Evolutionary conservation across 2,888 invertebrate genomes (phyloP).

Genomic region (Tyria jacobaeae): DNA sequence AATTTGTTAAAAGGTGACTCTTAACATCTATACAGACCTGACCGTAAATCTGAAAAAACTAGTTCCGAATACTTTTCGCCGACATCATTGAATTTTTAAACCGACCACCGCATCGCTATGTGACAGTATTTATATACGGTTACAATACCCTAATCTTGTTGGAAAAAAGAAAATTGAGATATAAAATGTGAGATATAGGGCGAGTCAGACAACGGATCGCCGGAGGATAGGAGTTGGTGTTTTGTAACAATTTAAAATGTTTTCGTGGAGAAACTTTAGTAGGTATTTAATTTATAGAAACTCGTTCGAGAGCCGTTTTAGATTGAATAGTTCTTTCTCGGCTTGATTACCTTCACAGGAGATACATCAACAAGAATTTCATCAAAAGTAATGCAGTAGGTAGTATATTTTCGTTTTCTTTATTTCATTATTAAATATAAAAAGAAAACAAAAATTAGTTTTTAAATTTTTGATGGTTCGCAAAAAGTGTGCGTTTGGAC

Average conservation of each 20-base stretch:
- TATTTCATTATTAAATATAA: too few species aligned
- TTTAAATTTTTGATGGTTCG: too few species aligned
- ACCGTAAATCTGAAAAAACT: not conserved
- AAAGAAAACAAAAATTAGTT: too few species aligned
- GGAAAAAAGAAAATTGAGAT: constrained; percentile 71
- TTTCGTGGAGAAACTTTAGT: constrained; percentile 45
- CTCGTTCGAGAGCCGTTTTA: constrained; percentile 26
- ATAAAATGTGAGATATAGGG: constrained; percentile 69
- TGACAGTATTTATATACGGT: constrained; percentile 35
- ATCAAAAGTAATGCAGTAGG: too few species aligned
- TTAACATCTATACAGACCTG: not conserved
- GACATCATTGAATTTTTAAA: constrained; percentile 40
- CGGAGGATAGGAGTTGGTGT: constrained; percentile 46
- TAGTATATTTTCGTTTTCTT: too few species aligned
- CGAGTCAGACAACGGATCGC: constrained; percentile 42
- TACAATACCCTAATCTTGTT: constrained; percentile 39
- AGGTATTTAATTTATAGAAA: constrained; percentile 47
- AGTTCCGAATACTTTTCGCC: constrained; percentile 1
- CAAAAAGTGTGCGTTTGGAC: too few species aligned
- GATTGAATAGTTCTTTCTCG: constrained; percentile 12
- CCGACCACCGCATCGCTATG: constrained; percentile 18
- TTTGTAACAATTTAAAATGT: constrained; percentile 58
- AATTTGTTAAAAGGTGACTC: too few species aligned
- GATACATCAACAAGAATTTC: too few species aligned
- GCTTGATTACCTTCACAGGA: not conserved